These are phyloP conservation scores for Anoplophora glabripennis DNA, from an alignment of 1,140 invertebrate genomes.

Conservation along the genomic window DNA sequence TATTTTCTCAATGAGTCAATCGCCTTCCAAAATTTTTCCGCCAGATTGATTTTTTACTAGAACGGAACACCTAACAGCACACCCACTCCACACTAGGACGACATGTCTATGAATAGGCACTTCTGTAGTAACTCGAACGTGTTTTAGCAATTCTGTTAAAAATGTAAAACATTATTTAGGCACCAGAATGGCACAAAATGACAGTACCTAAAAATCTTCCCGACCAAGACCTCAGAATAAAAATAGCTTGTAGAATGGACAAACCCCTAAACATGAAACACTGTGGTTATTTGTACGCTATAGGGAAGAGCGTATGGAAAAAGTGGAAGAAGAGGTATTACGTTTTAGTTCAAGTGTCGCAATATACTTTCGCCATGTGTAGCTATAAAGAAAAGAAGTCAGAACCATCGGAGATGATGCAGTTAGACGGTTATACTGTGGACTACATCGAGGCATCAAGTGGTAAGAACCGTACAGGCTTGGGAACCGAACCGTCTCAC, in stretches of 20 bases:
- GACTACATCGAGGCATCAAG: slow-evolving; percentile 96
- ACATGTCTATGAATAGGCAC: neutral
- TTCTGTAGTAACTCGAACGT: neutral
- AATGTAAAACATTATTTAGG: slow-evolving; percentile 51
- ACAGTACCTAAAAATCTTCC: slow-evolving; percentile 88
- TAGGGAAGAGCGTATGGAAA: slow-evolving; percentile 98
- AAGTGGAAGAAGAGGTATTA: slow-evolving; percentile 99
- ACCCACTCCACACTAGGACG: neutral
- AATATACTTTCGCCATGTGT: slow-evolving; percentile 99
- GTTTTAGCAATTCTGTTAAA: too few relatives aligned
- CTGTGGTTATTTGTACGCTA: slow-evolving; percentile 84
- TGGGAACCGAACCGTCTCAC: slow-evolving; percentile 2
- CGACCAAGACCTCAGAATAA: slow-evolving; percentile 95
- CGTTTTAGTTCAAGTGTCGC: slow-evolving; percentile 97
- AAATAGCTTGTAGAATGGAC: slow-evolving; percentile 97
- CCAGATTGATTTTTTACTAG: too few relatives aligned
- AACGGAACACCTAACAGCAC: neutral
- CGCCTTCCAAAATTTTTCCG: too few relatives aligned
- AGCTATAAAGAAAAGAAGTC: slow-evolving; percentile 99
- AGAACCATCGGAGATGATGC: slow-evolving; percentile 99
- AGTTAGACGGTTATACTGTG: slow-evolving; percentile 97
- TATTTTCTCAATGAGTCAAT: too few relatives aligned
- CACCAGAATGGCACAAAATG: slow-evolving; percentile 98
- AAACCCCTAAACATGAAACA: slow-evolving; percentile 99
- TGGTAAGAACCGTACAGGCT: slow-evolving; percentile 53